Evolutionary conservation across 2,113 vertebrate genomes (phyloP).

Genomic region (Tetrax tetrax): DNA sequence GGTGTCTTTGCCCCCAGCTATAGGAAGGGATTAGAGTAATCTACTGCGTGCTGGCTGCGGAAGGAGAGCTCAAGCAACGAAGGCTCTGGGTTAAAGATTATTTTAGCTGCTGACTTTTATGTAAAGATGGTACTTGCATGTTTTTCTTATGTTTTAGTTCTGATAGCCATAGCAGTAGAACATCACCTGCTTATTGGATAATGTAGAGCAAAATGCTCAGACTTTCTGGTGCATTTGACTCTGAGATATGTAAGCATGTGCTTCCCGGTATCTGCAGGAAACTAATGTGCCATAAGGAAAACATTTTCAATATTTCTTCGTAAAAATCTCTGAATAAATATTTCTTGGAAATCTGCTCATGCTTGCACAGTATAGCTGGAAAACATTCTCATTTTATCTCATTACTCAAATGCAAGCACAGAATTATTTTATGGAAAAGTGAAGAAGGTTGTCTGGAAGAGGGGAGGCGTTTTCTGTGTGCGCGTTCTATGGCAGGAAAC

Average conservation of each 20-base stretch:
- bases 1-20: neutral
- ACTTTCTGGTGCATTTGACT: neutral
- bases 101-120: neutral
- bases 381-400: neutral
- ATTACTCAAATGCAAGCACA: neutral
- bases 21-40: neutral
- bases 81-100: neutral
- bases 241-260: neutral
- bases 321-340: constrained; percentile 11
- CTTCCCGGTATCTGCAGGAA: neutral
- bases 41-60: neutral
- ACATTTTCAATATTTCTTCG: neutral
- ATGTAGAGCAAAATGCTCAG: neutral
- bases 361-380: neutral
- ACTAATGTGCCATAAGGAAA: neutral
- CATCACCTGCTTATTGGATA: neutral
- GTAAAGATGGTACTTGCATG: neutral
- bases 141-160: neutral
- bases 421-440: neutral
- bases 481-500: neutral
- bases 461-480: neutral
- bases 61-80: neutral
- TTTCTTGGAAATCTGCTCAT: neutral
- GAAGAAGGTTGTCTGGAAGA: neutral
- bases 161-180: neutral